phyloP scores from a whole-genome alignment of 2,113 vertebrate species.

The Ochotona curzoniae region DNA sequence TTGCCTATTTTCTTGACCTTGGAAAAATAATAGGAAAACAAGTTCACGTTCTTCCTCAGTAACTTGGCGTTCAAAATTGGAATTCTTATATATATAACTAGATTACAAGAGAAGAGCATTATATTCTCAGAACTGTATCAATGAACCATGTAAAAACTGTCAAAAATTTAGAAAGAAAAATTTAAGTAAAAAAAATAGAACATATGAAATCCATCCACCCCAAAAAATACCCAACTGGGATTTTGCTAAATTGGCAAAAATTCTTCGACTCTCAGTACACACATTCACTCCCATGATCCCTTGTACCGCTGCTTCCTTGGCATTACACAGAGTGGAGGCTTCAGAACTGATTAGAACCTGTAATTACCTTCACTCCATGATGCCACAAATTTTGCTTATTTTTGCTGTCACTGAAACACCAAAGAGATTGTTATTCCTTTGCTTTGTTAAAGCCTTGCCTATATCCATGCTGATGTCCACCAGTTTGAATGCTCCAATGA shows the following conservation, averaged over 20 bases:
- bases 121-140: too few relatives aligned
- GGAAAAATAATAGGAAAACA: slow-evolving; percentile 1
- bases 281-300: neutral
- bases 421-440: neutral
- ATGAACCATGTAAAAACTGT: too few relatives aligned
- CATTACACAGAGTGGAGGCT: neutral
- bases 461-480: neutral
- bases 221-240: too few relatives aligned
- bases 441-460: neutral
- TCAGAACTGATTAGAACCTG: neutral
- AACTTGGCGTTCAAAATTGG: neutral
- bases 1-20: slow-evolving; percentile 10
- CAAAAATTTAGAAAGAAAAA: too few relatives aligned
- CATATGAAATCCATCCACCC: too few relatives aligned
- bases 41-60: neutral
- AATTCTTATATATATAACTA: neutral
- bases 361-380: neutral
- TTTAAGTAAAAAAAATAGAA: too few relatives aligned
- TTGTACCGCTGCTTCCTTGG: neutral
- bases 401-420: neutral
- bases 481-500: neutral
- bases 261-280: neutral
- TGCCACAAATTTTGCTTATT: neutral
- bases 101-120: too few relatives aligned
- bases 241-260: neutral